Base-by-base conservation (phyloP, 2,888 invertebrate genomes). In the Aphodius sticticus region DNA sequence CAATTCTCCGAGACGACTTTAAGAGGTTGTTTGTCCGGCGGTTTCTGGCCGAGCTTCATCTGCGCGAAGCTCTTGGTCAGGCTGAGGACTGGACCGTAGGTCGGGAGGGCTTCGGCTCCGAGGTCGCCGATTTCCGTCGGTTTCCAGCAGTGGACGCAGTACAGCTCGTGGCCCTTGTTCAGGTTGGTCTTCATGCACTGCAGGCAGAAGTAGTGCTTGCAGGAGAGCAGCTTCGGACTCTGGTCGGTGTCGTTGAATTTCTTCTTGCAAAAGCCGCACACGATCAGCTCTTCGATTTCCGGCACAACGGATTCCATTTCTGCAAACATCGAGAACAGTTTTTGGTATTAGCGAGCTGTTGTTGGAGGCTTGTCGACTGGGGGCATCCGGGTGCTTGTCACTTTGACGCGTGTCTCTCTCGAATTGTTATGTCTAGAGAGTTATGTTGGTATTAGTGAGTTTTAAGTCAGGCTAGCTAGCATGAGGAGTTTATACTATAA, bases 161-260 rank as follows among this genome's bases (percentile, higher is more conserved):
- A 92, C 83, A 94, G 89, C 87, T 94, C 94, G 86, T 91, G 91
- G 80, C 93, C 94, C 87, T 93, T 93, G 87, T 92, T 91, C 85
- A 94, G 90, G 86, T 92, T 92, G 83, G 92, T 92, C 86, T 93
- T 93, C 88, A 94, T 93, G 89, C 95, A 95, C 87, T 93, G 92
- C 88, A 95, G 91, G 88, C 95, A 95, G 89, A 95, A 95, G 89
- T 94, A 93, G 88, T 95, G 95, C 87, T 94, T 93, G 91, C 95
- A 95, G 84, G 93, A 92, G 84, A 95, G 91, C 88, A 94, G 90
- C 88, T 95, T 95, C 82, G 95, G 95, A 87, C 92, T 92, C 87
- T 93, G 93, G 88, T 94, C 94, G 82, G 91, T 90, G 85, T 94
- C 94, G 89, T 94, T 94, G 91, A 94, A 95, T 88, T 93, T 92